Evolutionary conservation across 2,797 vertebrate species (phyloP).

Genomic region (Bucorvus abyssinicus): DNA sequence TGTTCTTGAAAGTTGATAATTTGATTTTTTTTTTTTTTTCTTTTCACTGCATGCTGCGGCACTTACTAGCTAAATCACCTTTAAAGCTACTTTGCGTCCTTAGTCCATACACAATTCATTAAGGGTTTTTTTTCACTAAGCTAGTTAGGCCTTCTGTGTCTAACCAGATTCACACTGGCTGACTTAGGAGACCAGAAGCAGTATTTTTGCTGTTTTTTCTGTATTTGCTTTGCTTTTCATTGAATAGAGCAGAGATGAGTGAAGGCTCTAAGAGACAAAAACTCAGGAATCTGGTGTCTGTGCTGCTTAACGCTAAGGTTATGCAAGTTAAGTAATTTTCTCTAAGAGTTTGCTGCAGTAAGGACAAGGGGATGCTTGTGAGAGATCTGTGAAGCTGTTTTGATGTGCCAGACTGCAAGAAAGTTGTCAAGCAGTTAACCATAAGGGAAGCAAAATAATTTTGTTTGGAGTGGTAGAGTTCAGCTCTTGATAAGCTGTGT

Average conservation of each 20-base stretch:
- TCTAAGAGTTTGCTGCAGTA: not conserved
- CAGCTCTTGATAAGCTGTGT: not conserved
- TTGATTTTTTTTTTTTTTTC: not conserved
- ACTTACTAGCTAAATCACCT: not conserved
- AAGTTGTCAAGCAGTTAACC: not conserved
- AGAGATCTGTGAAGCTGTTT: not conserved
- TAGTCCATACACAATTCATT: not conserved
- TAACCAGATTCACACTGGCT: not conserved
- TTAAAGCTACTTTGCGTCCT: not conserved
- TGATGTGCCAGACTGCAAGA: not conserved
- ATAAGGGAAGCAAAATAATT: not conserved
- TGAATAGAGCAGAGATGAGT: not conserved
- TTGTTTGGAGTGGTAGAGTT: not conserved
- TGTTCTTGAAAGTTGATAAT: not conserved
- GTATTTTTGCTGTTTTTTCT: not conserved
- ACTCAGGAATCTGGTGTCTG: not conserved
- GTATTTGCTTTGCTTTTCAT: not conserved
- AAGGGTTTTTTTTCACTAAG: not conserved
- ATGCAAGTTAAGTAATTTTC: not conserved
- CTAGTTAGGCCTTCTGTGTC: not conserved
- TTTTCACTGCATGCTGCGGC: not conserved
- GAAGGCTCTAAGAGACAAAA: not conserved
- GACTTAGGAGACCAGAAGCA: not conserved
- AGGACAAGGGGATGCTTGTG: not conserved
- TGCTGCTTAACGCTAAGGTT: not conserved